Conservation (phyloP, 2,797 vertebrate genomes). For the Fratercula arctica region DNA sequence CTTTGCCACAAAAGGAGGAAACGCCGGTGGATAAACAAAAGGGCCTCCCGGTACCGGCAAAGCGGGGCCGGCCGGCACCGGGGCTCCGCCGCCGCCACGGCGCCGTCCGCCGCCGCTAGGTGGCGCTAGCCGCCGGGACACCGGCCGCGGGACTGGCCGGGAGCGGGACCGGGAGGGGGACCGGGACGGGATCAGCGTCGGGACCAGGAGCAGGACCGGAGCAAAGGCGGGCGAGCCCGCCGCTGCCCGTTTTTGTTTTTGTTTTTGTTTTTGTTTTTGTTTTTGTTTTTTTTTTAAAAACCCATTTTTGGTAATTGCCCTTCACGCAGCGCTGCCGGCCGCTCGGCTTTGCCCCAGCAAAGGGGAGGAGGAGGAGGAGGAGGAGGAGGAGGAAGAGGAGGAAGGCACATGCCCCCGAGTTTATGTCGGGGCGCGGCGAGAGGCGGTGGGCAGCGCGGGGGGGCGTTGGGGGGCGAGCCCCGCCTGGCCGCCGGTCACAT, state of each 20-base stretch:
- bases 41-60: constrained; percentile 72
- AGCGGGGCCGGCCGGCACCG: constrained; percentile 13
- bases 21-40: constrained; percentile 75
- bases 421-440: constrained; percentile 9
- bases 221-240: background rate
- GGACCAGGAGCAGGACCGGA: background rate
- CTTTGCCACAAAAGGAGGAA: constrained; percentile 78
- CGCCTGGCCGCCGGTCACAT: background rate
- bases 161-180: background rate
- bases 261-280: too few species aligned
- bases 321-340: background rate
- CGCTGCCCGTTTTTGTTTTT: background rate
- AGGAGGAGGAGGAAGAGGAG: background rate
- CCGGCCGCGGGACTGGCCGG: background rate
- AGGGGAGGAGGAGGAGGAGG: background rate
- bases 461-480: background rate
- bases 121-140: constrained; percentile 11
- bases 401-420: background rate
- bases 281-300: accelerated
- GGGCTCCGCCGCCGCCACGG: background rate
- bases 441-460: background rate
- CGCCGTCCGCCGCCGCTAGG: background rate
- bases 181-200: background rate
- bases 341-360: background rate
- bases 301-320: background rate